phyloP scores from a whole-genome alignment of 2,797 vertebrate species.

The Luscinia luscinia region DNA sequence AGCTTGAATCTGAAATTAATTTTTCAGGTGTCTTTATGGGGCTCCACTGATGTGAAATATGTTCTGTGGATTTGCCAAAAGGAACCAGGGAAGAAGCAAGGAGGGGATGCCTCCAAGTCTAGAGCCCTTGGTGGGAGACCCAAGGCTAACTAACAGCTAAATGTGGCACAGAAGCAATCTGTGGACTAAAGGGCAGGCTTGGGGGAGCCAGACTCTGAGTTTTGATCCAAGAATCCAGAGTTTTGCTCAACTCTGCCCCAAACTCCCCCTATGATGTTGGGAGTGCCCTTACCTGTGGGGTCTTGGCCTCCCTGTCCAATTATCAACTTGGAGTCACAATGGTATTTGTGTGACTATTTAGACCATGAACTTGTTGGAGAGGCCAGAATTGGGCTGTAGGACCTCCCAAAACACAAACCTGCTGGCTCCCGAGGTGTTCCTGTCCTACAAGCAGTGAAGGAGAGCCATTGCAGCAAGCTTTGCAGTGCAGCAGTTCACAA shows the following conservation, averaged over 20 bases:
- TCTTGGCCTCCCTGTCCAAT: background rate
- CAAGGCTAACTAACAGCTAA: background rate
- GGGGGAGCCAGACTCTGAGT: background rate
- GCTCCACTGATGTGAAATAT: background rate
- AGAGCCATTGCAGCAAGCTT: background rate
- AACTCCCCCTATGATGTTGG: background rate
- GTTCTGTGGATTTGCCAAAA: background rate
- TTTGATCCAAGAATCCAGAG: background rate
- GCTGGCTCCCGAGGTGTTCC: background rate
- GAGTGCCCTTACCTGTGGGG: background rate
- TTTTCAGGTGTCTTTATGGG: background rate
- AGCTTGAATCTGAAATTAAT: constrained; percentile 39
- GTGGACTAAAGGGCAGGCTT: background rate
- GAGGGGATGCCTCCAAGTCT: background rate
- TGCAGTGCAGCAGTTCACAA: background rate
- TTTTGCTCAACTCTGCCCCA: background rate
- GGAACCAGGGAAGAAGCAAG: background rate
- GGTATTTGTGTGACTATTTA: background rate
- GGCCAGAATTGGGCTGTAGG: background rate
- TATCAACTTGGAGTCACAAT: background rate
- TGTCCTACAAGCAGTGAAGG: background rate
- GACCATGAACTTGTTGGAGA: background rate
- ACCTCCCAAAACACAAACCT: background rate
- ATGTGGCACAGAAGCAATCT: background rate
- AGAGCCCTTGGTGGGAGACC: background rate